Conservation (phyloP, 2,113 vertebrate genomes). For the Mormoops blainvillei region DNA sequence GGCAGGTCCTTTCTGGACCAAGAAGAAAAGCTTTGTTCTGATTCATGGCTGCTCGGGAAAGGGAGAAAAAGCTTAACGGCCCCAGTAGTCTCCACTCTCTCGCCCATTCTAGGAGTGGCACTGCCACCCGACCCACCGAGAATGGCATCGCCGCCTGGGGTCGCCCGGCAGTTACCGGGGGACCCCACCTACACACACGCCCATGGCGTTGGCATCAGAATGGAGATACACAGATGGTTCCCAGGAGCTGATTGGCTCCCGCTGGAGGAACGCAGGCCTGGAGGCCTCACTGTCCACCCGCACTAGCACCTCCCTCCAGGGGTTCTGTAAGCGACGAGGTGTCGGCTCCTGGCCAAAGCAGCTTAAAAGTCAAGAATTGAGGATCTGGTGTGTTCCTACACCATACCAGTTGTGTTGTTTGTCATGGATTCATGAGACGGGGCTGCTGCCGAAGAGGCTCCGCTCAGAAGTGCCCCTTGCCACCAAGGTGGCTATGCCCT, state of each 20-base stretch:
- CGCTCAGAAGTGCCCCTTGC: neutral
- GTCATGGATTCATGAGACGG: too few species aligned
- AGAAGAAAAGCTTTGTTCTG: neutral
- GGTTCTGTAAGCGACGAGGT: neutral
- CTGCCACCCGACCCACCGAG: too few species aligned
- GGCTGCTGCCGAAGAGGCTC: neutral
- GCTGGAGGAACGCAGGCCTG: neutral
- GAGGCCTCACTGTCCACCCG: neutral
- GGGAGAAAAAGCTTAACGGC: neutral
- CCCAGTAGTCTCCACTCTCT: neutral
- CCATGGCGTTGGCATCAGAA: neutral
- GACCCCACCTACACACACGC: neutral
- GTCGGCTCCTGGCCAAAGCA: neutral
- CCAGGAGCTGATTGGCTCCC: neutral
- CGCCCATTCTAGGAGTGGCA: neutral
- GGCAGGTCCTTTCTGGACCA: neutral
- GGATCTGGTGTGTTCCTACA: neutral
- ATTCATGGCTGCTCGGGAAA: neutral
- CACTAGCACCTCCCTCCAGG: too few species aligned
- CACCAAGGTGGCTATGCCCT: neutral
- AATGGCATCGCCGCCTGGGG: too few species aligned
- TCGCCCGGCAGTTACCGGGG: neutral
- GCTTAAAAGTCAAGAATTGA: neutral
- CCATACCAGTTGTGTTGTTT: neutral
- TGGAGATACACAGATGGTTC: neutral